phyloP scores from a whole-genome alignment of 2,888 invertebrate genomes.

The Tetragonula carbonaria region DNA sequence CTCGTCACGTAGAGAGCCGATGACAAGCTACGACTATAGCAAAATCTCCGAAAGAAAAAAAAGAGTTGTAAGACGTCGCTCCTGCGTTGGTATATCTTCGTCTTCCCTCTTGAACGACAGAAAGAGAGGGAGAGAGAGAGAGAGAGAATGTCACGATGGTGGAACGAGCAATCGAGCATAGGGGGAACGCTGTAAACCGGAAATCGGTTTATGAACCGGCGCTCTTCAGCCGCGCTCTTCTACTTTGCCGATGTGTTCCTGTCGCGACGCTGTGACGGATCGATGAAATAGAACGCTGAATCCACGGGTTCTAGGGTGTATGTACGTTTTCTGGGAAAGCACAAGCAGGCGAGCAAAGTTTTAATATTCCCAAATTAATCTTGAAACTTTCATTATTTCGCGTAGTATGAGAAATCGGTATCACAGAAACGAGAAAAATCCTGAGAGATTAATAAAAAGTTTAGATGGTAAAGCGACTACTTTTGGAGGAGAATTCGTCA shows the following conservation, averaged over 20 bases:
- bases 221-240: neutral
- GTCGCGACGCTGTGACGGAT: neutral
- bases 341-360: too few species aligned
- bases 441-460: too few species aligned
- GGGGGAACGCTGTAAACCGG: constrained; percentile 15
- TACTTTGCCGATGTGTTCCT: constrained; percentile 2
- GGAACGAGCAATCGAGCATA: constrained; percentile 27
- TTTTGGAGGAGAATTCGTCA: too few species aligned
- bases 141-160: neutral
- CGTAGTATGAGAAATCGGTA: too few species aligned
- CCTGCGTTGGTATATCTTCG: neutral
- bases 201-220: constrained; percentile 33
- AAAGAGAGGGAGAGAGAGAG: too few species aligned
- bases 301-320: neutral
- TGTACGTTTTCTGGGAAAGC: too few species aligned
- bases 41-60: constrained; percentile 44
- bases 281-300: constrained; percentile 22
- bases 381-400: too few species aligned
- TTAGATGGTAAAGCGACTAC: too few species aligned
- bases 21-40: constrained; percentile 54
- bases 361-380: too few species aligned
- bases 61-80: constrained; percentile 38
- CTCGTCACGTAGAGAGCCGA: constrained; percentile 60
- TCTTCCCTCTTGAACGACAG: neutral
- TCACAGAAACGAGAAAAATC: too few species aligned